These are phyloP conservation scores for Drosophila silvestris DNA, from an alignment of 2,888 invertebrate genomes.

Conservation along the genomic window DNA sequence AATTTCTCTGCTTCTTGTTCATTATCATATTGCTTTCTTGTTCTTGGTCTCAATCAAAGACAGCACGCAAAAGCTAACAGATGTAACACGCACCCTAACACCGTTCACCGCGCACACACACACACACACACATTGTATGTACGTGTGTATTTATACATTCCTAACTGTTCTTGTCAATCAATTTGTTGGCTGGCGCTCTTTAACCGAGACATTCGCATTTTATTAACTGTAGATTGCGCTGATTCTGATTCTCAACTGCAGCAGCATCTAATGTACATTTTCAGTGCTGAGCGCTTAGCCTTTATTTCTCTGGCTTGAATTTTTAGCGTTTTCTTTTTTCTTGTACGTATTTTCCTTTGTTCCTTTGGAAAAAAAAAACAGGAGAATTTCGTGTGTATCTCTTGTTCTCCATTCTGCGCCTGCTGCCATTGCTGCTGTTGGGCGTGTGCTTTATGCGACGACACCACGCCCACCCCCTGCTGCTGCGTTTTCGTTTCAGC, in stretches of 20 bases:
- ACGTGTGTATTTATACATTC: conserved; percentile 5
- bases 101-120: background rate
- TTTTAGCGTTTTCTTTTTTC: conserved; percentile 2
- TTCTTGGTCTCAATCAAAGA: conserved; percentile 41
- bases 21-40: conserved; percentile 28
- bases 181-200: conserved; percentile 33
- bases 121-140: background rate
- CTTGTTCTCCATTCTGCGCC: conserved; percentile 25
- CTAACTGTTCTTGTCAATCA: conserved; percentile 42
- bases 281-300: conserved; percentile 9
- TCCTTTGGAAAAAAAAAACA: conserved; percentile 39
- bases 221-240: conserved; percentile 51
- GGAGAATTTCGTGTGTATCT: conserved; percentile 65
- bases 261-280: background rate
- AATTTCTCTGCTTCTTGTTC: conserved; percentile 18
- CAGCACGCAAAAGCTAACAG: conserved; percentile 47
- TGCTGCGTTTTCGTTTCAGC: conserved; percentile 45
- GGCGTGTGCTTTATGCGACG: conserved; percentile 44
- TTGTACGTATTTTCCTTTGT: conserved; percentile 53
- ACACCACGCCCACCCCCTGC: conserved; percentile 3
- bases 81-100: conserved; percentile 50
- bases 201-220: conserved; percentile 37
- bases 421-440: conserved; percentile 25
- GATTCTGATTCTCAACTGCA: conserved; percentile 6
- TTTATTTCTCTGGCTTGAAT: conserved; percentile 4